Base-by-base conservation (phyloP, 2,797 vertebrate genomes). In the Nyctalus aviator region DNA sequence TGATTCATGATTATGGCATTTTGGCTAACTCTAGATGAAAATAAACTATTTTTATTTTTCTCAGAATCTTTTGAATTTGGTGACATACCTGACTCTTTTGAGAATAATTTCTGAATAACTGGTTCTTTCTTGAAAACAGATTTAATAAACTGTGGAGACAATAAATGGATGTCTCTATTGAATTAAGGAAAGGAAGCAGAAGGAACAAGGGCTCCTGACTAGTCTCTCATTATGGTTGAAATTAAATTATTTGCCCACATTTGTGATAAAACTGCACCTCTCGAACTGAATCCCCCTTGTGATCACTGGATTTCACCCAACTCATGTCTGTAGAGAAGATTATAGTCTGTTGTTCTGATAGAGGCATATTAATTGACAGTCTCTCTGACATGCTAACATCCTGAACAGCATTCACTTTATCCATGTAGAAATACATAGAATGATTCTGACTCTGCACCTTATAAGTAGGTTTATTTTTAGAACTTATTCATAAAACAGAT, bases 391-490 rank as follows among this genome's bases (percentile, higher is more conserved):
- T 41, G 21, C 15, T 64, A 84, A 84, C n/a, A 41, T 48, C 17
- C n/a, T 73, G 25, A 84, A 53, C 18, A 84, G 35, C 8, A 41
- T 84, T 81, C 23, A 57, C 83, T 14, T 81, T 76, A 13, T 79
- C 41, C 68, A 35, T 82, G 53, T 27, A 66, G 75, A 92, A 90
- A 83, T 81, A 32, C 20, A 95, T 6, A 78, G 88, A 86, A 68
- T 75, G 53, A 73, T 69, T 94, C 62, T 71, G 91, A 90, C 9
- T 50, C 50, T 76, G 48, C 30, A 57, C 21, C 17, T 27, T n/a
- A 46, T 32, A 30, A 91, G 53, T 75, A 71, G 50, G 6, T 71
- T 82, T 90, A 88, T 69, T 85, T 89, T 88, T 91, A 93, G 82
- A 78, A 75, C 27, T 69, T 73, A 46, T 41, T 88, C 53, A 84